A percentile compares a stretch with the other conserved stretches of the same genome.
These are phyloP conservation scores for Hippopotamus amphibius DNA, from an alignment of 2,113 vertebrate species.

Conservation along the genomic window DNA sequence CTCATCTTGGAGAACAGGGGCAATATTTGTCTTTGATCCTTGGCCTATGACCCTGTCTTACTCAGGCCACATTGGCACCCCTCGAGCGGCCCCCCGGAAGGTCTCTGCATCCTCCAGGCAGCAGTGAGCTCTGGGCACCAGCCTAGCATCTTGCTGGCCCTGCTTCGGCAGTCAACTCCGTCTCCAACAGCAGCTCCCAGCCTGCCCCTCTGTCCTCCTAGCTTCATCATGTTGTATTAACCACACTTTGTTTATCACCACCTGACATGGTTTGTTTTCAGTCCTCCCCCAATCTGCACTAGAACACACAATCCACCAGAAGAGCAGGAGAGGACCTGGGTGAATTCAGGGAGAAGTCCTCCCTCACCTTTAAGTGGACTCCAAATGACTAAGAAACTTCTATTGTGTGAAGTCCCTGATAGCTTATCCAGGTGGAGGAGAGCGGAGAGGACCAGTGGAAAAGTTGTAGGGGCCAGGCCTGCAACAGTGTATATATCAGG, in stretches of 20 bases:
- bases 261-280: not conserved
- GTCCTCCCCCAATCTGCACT: not conserved
- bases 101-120: not conserved
- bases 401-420: not conserved
- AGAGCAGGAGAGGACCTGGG: not conserved
- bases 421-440: not conserved
- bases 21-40: not conserved
- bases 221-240: not conserved
- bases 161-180: not conserved
- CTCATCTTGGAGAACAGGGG: not conserved
- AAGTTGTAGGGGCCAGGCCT: not conserved
- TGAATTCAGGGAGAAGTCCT: not conserved
- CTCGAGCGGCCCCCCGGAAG: not conserved
- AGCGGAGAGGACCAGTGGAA: not conserved
- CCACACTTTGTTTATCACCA: not conserved
- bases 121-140: not conserved
- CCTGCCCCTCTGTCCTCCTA: not conserved
- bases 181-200: not conserved
- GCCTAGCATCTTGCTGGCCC: not conserved
- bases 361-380: not conserved
- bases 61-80: not conserved
- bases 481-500: rapidly evolving
- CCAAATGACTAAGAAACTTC: not conserved
- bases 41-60: no score
- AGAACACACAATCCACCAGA: not conserved